Evolutionary conservation across 2,797 vertebrate species (phyloP).

Genomic region (Rhodeus uyekii): DNA sequence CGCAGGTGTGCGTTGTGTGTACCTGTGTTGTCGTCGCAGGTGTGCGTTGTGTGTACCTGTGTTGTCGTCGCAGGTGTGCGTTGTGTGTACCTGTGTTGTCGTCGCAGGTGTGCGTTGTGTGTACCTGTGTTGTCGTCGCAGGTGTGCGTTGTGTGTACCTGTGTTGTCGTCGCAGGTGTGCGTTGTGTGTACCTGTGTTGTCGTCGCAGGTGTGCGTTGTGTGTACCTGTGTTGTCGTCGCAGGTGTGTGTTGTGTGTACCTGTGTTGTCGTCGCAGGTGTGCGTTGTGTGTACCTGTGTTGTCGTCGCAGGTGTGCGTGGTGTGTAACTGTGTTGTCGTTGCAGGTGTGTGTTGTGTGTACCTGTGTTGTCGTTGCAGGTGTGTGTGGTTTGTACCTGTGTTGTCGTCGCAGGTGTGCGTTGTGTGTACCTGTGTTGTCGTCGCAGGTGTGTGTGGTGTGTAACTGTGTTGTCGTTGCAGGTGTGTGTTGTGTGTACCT

Average conservation of each 20-base stretch:
- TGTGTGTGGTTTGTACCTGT: too few species aligned
- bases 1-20: too few species aligned
- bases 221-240: conserved; percentile 76
- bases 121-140: conserved; percentile 71
- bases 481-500: conserved; percentile 60
- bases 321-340: conserved; percentile 68
- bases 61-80: too few species aligned
- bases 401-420: conserved; percentile 69
- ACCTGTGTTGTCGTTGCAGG: conserved; percentile 68
- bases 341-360: conserved; percentile 64
- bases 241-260: conserved; percentile 63
- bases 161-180: conserved; percentile 72
- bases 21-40: conserved; percentile 73
- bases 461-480: conserved; percentile 75
- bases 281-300: too few species aligned
- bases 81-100: too few species aligned
- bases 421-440: conserved; percentile 67
- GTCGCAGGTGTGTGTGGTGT: too few species aligned
- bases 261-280: conserved; percentile 71
- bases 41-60: conserved; percentile 61
- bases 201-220: too few species aligned
- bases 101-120: conserved; percentile 65
- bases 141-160: too few species aligned
- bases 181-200: conserved; percentile 63
- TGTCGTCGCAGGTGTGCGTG: conserved; percentile 68